Conservation (phyloP, 2,113 vertebrate genomes). For the Anseranas semipalmata region DNA sequence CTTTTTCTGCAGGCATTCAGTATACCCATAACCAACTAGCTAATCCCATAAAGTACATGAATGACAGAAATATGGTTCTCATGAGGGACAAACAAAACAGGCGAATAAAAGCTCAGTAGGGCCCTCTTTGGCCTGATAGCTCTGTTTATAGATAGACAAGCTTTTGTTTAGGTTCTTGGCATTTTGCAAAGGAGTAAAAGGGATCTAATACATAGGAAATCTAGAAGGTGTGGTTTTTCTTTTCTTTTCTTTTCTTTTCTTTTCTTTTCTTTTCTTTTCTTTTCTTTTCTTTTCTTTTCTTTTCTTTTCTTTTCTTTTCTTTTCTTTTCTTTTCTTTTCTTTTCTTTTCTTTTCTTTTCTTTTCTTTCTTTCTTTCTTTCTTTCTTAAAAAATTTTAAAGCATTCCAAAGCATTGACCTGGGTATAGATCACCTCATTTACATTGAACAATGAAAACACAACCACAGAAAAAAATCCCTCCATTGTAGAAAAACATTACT, state of each 20-base stretch:
- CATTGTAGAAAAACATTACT: neutral
- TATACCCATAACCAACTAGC: neutral
- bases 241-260: neutral
- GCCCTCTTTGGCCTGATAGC: neutral
- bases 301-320: neutral
- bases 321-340: neutral
- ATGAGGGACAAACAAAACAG: neutral
- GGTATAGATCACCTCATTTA: neutral
- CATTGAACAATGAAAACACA: neutral
- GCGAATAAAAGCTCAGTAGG: constrained; percentile 9
- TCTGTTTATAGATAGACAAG: neutral
- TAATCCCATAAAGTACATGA: neutral
- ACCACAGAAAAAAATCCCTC: neutral
- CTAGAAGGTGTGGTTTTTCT: neutral
- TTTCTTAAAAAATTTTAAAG: neutral
- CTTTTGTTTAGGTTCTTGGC: constrained; percentile 22
- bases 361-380: no score
- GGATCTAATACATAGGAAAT: neutral
- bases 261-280: neutral
- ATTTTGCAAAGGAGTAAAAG: neutral
- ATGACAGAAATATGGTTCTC: neutral
- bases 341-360: neutral
- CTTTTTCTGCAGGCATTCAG: neutral
- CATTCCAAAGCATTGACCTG: neutral
- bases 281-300: neutral